Conservation (phyloP, 64 coral and sea anemone species). For the Acropora yongei region DNA sequence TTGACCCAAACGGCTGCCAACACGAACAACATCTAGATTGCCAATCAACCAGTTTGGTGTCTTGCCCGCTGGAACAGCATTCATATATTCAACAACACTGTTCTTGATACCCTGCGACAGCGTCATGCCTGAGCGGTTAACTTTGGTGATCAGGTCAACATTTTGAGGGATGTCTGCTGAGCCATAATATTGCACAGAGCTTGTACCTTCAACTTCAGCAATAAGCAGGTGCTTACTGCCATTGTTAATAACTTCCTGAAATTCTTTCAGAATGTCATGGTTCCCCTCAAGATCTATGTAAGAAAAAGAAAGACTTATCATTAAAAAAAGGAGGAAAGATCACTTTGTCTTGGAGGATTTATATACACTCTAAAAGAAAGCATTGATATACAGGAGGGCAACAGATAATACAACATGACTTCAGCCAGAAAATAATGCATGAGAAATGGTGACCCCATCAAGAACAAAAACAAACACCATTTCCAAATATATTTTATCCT, state of each 20-base stretch:
- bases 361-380: too few species aligned
- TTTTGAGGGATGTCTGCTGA: slow-evolving; percentile 53
- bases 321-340: background rate
- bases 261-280: slow-evolving; percentile 58
- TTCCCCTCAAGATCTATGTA: slow-evolving; percentile 66
- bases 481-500: too few species aligned
- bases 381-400: too few species aligned
- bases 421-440: too few species aligned
- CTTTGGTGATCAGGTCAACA: slow-evolving; percentile 44
- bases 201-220: slow-evolving; percentile 54
- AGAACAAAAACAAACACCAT: too few species aligned
- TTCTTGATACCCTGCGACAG: slow-evolving; percentile 22
- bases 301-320: background rate
- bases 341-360: too few species aligned
- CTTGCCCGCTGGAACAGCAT: slow-evolving; percentile 8
- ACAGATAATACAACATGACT: too few species aligned
- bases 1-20: slow-evolving; percentile 38
- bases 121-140: slow-evolving; percentile 5
- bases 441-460: too few species aligned
- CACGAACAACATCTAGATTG: background rate
- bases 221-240: slow-evolving; percentile 22
- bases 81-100: slow-evolving; percentile 60
- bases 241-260: slow-evolving; percentile 56
- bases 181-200: slow-evolving; percentile 35
- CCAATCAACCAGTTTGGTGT: slow-evolving; percentile 65